A percentile compares a stretch with the other conserved stretches of the same genome.
These are phyloP conservation scores for Cylloceria caligata DNA, from an alignment of 2,888 invertebrate genomes.

Conservation along the genomic window DNA sequence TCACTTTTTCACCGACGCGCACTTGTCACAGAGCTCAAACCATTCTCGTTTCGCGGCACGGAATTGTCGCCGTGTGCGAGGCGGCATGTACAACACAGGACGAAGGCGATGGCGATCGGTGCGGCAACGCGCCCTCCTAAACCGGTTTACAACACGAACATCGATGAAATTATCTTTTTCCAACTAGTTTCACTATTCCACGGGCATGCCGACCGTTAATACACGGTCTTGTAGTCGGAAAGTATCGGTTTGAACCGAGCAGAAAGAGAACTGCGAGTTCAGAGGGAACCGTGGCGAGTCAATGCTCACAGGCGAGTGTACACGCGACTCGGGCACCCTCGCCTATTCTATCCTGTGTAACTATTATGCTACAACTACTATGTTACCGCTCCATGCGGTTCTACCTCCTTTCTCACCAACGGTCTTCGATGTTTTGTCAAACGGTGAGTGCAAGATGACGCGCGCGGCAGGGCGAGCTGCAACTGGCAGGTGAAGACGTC, in stretches of 20 bases:
- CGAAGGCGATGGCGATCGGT: constrained; percentile 40
- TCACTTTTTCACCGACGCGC: constrained; percentile 48
- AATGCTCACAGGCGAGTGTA: background rate
- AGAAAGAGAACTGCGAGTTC: constrained; percentile 29
- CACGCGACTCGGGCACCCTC: constrained; percentile 49
- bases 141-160: constrained; percentile 61
- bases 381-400: no score
- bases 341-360: background rate
- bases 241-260: background rate
- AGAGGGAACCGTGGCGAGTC: background rate
- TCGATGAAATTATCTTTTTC: constrained; percentile 52
- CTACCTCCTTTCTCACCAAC: background rate
- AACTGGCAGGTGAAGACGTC: background rate
- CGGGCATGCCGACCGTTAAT: constrained; percentile 4
- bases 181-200: constrained; percentile 45
- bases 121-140: constrained; percentile 66
- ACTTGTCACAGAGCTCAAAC: constrained; percentile 76
- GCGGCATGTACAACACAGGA: constrained; percentile 22
- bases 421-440: background rate
- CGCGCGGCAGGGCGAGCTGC: background rate
- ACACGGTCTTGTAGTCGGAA: background rate
- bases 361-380: background rate
- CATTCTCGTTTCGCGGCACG: constrained; percentile 70
- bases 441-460: background rate
- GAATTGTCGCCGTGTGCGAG: constrained; percentile 31